These are phyloP conservation scores for Bufo gargarizans DNA, from an alignment of 2,113 vertebrate genomes.

Conservation along the genomic window DNA sequence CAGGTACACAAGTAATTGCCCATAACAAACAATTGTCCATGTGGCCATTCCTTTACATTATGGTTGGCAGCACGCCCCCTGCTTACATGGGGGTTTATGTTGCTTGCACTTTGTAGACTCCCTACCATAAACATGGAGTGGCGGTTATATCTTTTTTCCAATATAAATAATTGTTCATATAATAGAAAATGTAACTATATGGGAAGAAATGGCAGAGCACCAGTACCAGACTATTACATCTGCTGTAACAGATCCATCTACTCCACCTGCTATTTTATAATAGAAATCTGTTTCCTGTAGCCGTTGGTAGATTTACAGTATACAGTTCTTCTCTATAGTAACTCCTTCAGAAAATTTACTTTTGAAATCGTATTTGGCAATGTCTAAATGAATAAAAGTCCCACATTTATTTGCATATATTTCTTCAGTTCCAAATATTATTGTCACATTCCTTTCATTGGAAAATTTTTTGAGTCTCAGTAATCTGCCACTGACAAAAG, in stretches of 20 bases:
- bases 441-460: constrained; percentile 14
- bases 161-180: neutral
- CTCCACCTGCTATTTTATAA: neutral
- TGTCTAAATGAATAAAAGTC: neutral
- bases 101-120: too few relatives aligned
- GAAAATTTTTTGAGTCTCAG: constrained; percentile 16
- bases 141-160: neutral
- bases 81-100: too few relatives aligned
- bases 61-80: too few relatives aligned
- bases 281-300: constrained; percentile 5
- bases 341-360: neutral
- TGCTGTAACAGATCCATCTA: neutral
- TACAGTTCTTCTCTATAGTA: neutral
- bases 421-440: constrained; percentile 14
- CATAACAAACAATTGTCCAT: too few relatives aligned
- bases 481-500: constrained; percentile 40
- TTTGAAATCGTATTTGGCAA: neutral
- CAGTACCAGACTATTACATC: neutral
- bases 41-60: too few relatives aligned
- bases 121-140: too few relatives aligned
- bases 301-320: neutral
- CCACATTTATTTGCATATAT: constrained; percentile 16
- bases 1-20: too few relatives aligned
- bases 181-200: neutral
- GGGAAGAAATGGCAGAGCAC: neutral